Evolutionary conservation across 2,888 invertebrate genomes (phyloP).

Genomic region (Lasioglossum villosulum): DNA sequence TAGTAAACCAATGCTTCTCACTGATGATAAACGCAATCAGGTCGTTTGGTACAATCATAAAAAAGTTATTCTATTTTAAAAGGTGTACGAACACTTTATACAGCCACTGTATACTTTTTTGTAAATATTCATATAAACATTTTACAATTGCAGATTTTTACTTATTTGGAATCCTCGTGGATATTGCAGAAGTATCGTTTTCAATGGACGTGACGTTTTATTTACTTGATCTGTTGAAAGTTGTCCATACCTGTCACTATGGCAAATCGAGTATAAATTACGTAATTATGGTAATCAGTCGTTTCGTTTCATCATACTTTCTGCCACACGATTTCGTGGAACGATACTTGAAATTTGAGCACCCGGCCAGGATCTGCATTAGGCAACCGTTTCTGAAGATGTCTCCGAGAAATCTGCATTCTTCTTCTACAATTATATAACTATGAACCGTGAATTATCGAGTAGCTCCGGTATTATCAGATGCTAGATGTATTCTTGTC

Average conservation of each 20-base stretch:
- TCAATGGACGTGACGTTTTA: neutral
- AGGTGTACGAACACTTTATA: too few relatives aligned
- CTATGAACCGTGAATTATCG: neutral
- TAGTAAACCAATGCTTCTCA: too few relatives aligned
- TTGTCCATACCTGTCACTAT: neutral
- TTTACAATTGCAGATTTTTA: neutral
- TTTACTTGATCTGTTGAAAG: neutral
- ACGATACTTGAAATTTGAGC: neutral
- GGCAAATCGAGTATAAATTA: neutral
- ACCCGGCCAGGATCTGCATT: neutral
- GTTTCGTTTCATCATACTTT: neutral
- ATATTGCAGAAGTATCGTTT: neutral
- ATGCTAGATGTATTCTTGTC: neutral
- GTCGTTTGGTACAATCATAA: too few relatives aligned
- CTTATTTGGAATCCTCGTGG: neutral
- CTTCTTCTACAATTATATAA: neutral
- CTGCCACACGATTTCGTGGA: too few relatives aligned
- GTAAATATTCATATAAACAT: neutral
- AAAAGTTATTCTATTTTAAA: too few relatives aligned
- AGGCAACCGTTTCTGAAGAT: neutral
- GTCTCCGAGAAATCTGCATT: slow-evolving; percentile 5
- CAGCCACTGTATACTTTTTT: too few relatives aligned
- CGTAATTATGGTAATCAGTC: neutral
- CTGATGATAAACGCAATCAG: too few relatives aligned
- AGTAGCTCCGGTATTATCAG: neutral